Percentiles rank a stretch among this genome's conserved stretches.
phyloP scores from a whole-genome alignment of 2,113 vertebrate species.

The Atherinomorus stipes region DNA sequence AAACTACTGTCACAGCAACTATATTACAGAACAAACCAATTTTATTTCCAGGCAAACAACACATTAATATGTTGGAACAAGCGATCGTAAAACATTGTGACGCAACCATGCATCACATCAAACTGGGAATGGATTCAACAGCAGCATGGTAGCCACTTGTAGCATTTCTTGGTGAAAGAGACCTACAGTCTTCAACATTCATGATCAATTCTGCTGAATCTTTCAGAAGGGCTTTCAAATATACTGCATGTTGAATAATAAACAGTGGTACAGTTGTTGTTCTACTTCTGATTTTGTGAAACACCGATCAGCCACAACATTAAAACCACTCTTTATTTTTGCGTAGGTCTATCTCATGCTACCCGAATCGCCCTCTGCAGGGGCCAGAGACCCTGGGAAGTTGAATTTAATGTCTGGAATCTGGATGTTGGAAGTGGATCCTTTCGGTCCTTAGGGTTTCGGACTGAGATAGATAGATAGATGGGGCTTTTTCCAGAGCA shows the following conservation, averaged over 20 bases:
- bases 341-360: neutral
- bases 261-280: neutral
- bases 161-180: slow-evolving; percentile 38
- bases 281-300: too few relatives aligned
- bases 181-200: slow-evolving; percentile 32
- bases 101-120: slow-evolving; percentile 39
- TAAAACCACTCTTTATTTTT: too few relatives aligned
- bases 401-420: neutral
- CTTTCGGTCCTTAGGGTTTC: neutral
- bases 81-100: slow-evolving; percentile 11
- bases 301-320: too few relatives aligned
- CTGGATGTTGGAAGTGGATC: neutral
- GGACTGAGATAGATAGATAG: too few relatives aligned
- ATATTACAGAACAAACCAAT: slow-evolving; percentile 30
- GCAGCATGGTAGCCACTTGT: slow-evolving; percentile 40
- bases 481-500: too few relatives aligned
- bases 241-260: slow-evolving; percentile 1
- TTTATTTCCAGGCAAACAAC: slow-evolving; percentile 24
- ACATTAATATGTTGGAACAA: slow-evolving; percentile 24
- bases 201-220: slow-evolving; percentile 41
- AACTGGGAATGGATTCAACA: slow-evolving; percentile 39
- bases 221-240: slow-evolving; percentile 14
- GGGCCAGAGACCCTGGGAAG: neutral
- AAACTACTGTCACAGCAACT: slow-evolving; percentile 22
- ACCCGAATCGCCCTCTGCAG: neutral